phyloP scores from a whole-genome alignment of 2,888 invertebrate species.

The Phengaris alcon region DNA sequence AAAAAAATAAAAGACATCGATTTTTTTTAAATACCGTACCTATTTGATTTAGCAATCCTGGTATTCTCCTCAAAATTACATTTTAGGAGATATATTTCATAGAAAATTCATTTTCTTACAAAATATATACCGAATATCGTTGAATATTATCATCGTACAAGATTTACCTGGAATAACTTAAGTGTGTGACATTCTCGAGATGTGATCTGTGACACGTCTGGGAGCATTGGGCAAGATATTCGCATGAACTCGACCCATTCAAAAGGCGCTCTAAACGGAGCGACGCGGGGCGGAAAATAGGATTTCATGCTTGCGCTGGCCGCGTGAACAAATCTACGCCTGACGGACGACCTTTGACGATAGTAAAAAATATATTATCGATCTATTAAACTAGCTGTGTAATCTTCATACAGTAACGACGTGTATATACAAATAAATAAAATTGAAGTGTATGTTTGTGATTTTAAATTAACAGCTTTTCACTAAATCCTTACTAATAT shows the following conservation, averaged over 20 bases:
- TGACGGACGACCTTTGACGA: conserved; percentile 65
- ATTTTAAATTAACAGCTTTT: too few species aligned
- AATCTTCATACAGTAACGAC: neutral
- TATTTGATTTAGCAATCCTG: too few species aligned
- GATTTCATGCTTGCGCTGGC: conserved; percentile 76
- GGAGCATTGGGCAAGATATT: conserved; percentile 62
- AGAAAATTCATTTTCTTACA: too few species aligned
- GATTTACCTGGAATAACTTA: conserved; percentile 15
- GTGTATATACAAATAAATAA: neutral
- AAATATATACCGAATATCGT: too few species aligned
- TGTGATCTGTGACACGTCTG: conserved; percentile 40
- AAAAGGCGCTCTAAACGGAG: conserved; percentile 73
- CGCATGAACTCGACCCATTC: conserved; percentile 66
- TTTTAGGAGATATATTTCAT: neutral
- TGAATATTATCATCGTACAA: neutral
- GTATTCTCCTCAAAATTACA: neutral
- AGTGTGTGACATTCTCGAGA: conserved; percentile 43
- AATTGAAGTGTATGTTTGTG: too few species aligned
- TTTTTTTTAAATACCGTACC: too few species aligned
- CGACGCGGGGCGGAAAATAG: conserved; percentile 76
- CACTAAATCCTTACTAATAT: too few species aligned
- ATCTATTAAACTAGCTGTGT: neutral
- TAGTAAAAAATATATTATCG: conserved; percentile 41
- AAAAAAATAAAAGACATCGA: too few species aligned
- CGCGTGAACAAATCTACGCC: conserved; percentile 76